phyloP scores from a whole-genome alignment of 2,113 vertebrate genomes.

The Ptilorrhoa leucosticta region DNA sequence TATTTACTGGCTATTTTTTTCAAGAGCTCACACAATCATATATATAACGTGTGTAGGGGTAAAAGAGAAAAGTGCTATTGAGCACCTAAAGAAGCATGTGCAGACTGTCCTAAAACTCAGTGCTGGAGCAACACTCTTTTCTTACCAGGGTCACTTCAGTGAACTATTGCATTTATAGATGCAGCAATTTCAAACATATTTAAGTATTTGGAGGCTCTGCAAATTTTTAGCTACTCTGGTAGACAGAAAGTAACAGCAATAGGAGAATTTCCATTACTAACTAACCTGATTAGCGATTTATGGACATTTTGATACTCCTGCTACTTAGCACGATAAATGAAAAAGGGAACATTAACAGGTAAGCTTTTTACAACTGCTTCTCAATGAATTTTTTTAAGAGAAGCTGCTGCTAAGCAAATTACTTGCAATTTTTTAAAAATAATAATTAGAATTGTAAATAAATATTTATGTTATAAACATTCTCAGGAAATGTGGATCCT shows the following conservation, averaged over 20 bases:
- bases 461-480: not conserved
- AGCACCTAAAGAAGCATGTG: not conserved
- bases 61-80: not conserved
- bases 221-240: conserved; percentile 43
- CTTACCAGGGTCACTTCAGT: not conserved
- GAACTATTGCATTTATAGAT: not conserved
- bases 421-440: not conserved
- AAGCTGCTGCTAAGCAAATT: conserved; percentile 2
- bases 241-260: conserved; percentile 44
- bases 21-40: not conserved
- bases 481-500: not conserved
- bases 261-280: conserved; percentile 45
- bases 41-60: not conserved
- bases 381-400: conserved; percentile 42
- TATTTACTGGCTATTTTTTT: not conserved
- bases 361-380: not conserved
- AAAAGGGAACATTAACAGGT: not conserved
- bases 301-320: not conserved
- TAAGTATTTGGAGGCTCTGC: conserved; percentile 40
- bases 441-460: not conserved
- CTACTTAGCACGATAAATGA: not conserved
- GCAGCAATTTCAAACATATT: conserved; percentile 45
- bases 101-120: not conserved
- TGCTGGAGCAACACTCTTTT: not conserved
- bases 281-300: conserved; percentile 20